Percentiles rank a stretch among this genome's conserved stretches.
Evolutionary conservation across 2,888 invertebrate genomes (phyloP).

Genomic region (Iphiclides podalirius): DNA sequence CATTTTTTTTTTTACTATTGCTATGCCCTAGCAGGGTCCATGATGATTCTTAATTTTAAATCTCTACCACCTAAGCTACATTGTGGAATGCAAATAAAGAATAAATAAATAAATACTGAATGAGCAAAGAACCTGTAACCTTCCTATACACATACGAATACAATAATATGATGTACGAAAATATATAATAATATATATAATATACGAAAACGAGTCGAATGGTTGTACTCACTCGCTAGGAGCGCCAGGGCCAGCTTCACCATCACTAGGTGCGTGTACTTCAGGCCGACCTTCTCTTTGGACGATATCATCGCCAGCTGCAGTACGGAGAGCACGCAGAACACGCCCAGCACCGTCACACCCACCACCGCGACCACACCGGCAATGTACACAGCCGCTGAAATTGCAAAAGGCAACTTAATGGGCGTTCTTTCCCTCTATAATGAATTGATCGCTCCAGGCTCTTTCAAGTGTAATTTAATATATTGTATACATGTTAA

Average conservation of each 20-base stretch:
- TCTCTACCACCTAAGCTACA: no score
- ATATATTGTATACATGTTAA: background rate
- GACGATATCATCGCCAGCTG: constrained; percentile 94
- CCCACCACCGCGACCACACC: constrained; percentile 89
- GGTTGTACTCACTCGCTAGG: constrained; percentile 86
- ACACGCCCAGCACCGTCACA: constrained; percentile 85
- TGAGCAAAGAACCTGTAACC: no score
- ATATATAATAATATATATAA: no score
- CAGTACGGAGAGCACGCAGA: constrained; percentile 89
- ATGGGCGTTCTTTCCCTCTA: background rate
- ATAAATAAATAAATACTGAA: no score
- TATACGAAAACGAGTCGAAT: no score
- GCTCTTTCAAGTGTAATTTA: background rate
- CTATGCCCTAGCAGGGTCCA: no score
- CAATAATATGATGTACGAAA: no score
- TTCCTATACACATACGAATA: no score
- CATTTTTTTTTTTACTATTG: no score
- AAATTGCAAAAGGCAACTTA: constrained; percentile 8
- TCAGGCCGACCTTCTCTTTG: constrained; percentile 88
- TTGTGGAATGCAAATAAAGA: no score
- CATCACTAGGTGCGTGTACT: constrained; percentile 88
- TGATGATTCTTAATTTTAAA: no score
- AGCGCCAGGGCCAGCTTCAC: constrained; percentile 88
- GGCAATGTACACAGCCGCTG: constrained; percentile 91
- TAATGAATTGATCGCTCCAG: no score